Percentiles rank a stretch among this genome's conserved stretches.
Evolutionary conservation across 2,888 invertebrate species (phyloP).

Genomic region (Agrochola lota): DNA sequence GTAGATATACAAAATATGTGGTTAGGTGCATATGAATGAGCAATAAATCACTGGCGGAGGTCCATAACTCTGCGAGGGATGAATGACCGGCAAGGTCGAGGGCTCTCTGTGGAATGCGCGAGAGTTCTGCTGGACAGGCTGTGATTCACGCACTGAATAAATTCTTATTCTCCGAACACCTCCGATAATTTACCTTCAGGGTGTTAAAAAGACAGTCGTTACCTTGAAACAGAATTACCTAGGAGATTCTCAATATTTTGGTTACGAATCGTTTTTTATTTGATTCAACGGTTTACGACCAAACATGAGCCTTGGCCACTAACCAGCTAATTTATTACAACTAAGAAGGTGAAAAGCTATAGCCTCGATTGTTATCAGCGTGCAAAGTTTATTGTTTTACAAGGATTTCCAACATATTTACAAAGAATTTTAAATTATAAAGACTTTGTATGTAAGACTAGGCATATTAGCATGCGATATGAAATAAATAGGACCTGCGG

Average conservation of each 20-base stretch:
- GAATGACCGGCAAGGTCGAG: slow-evolving; percentile 87
- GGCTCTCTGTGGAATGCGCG: slow-evolving; percentile 79
- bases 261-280: slow-evolving; percentile 17
- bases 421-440: slow-evolving; percentile 26
- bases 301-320: slow-evolving; percentile 38
- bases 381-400: slow-evolving; percentile 49
- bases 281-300: slow-evolving; percentile 38
- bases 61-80: slow-evolving; percentile 75
- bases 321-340: slow-evolving; percentile 49
- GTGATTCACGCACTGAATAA: slow-evolving; percentile 79
- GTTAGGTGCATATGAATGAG: slow-evolving; percentile 58
- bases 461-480: slow-evolving; percentile 20
- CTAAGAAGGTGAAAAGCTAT: slow-evolving; percentile 57
- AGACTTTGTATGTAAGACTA: slow-evolving; percentile 13
- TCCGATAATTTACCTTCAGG: slow-evolving; percentile 32
- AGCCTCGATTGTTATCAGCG: slow-evolving; percentile 62
- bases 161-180: slow-evolving; percentile 54
- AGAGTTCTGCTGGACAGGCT: slow-evolving; percentile 66
- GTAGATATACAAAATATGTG: slow-evolving; percentile 32
- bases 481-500: slow-evolving; percentile 37
- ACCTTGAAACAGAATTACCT: slow-evolving; percentile 28
- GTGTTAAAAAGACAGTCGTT: slow-evolving; percentile 15
- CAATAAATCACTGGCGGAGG: slow-evolving; percentile 62
- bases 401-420: slow-evolving; percentile 53
- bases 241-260: slow-evolving; percentile 6